These are phyloP conservation scores for Nematopogon swammerdamellus DNA, from an alignment of 2,888 invertebrate species.

Conservation along the genomic window DNA sequence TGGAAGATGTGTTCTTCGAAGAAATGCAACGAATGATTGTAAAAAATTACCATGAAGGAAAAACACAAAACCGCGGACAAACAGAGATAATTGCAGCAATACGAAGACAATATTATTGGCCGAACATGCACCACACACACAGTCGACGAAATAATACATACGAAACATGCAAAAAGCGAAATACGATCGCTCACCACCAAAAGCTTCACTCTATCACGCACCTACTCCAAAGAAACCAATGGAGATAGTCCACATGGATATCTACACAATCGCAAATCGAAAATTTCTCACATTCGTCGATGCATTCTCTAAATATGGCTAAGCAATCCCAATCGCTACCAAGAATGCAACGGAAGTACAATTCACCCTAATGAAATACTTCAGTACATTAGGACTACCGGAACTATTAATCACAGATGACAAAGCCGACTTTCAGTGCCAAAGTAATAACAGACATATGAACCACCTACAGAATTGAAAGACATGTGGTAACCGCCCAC, in stretches of 20 bases:
- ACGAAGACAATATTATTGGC: background rate
- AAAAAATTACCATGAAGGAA: background rate
- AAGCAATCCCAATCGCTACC: background rate
- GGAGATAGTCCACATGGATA: background rate
- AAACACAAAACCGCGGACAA: background rate
- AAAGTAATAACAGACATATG: background rate
- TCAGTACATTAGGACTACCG: background rate
- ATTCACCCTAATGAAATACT: background rate
- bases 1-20: background rate
- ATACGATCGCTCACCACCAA: background rate
- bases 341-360: background rate
- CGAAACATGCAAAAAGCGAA: constrained; percentile 4
- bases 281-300: background rate
- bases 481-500: background rate
- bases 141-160: constrained; percentile 2
- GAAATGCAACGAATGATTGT: background rate
- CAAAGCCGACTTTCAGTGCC: background rate
- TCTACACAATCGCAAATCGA: background rate
- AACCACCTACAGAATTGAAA: background rate
- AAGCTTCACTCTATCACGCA: background rate
- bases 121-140: background rate
- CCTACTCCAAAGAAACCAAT: background rate
- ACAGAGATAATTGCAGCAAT: background rate
- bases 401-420: background rate
- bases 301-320: background rate